Conservation (phyloP, 2,113 vertebrate genomes). For the Calidris pygmaea region DNA sequence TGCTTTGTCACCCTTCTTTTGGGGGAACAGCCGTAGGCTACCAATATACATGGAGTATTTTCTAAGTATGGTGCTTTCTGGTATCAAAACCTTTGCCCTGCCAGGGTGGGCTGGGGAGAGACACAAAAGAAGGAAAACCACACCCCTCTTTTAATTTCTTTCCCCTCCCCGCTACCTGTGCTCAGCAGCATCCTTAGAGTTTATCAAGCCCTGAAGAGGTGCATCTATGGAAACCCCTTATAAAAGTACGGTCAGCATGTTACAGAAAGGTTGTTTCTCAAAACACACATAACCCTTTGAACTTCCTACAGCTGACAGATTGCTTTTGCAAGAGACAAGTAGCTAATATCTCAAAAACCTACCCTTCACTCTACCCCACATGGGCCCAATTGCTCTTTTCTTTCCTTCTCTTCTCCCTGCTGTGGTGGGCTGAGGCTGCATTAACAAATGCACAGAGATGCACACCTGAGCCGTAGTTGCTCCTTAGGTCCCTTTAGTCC, state of each 20-base stretch:
- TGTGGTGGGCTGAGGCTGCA: neutral
- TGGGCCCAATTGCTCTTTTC: neutral
- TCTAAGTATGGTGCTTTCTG: neutral
- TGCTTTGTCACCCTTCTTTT: neutral
- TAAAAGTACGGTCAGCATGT: neutral
- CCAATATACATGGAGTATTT: neutral
- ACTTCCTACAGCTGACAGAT: neutral
- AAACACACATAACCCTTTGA: neutral
- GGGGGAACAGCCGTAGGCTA: neutral
- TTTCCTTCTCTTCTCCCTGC: neutral
- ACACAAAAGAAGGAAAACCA: neutral
- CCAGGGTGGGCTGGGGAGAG: neutral
- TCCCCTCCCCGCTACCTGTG: fast-evolving
- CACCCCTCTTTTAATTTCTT: neutral
- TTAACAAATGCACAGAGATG: neutral
- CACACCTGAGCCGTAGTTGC: neutral
- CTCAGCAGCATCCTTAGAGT: neutral
- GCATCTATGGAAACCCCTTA: neutral
- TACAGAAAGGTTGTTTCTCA: neutral
- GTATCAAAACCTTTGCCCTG: neutral
- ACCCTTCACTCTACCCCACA: neutral
- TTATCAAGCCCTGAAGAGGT: neutral
- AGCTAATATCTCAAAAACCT: neutral
- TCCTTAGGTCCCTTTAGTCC: neutral
- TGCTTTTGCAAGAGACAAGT: neutral